phyloP scores from a whole-genome alignment of 2,888 invertebrate species.

The Lasiommata megera region DNA sequence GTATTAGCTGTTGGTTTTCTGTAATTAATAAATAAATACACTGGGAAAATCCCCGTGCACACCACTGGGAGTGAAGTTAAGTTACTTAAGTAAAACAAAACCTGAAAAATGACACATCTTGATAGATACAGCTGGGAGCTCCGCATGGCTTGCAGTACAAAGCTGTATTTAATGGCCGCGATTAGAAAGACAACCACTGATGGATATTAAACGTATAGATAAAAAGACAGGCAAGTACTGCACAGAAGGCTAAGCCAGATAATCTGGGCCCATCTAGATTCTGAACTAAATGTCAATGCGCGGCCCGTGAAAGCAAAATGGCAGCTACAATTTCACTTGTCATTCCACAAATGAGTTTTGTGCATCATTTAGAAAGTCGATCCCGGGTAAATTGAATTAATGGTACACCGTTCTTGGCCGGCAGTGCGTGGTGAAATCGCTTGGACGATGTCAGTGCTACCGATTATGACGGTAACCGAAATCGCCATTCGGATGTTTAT shows the following conservation, averaged over 20 bases:
- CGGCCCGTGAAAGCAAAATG: slow-evolving; percentile 57
- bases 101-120: neutral
- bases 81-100: neutral
- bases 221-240: slow-evolving; percentile 32
- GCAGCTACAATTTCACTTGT: slow-evolving; percentile 64
- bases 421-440: slow-evolving; percentile 39
- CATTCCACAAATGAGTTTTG: slow-evolving; percentile 72
- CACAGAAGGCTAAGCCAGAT: slow-evolving; percentile 49
- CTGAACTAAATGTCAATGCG: slow-evolving; percentile 55
- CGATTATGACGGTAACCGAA: slow-evolving; percentile 20
- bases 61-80: no score
- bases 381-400: slow-evolving; percentile 58
- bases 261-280: slow-evolving; percentile 62
- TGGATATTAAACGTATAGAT: slow-evolving; percentile 49
- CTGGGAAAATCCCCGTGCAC: no score
- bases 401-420: slow-evolving; percentile 28
- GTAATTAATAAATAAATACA: no score
- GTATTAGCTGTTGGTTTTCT: no score
- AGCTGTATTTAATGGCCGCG: neutral
- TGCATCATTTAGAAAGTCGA: slow-evolving; percentile 74
- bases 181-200: slow-evolving; percentile 11
- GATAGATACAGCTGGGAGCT: neutral
- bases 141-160: neutral
- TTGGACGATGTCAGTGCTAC: slow-evolving; percentile 25
- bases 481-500: slow-evolving; percentile 14